Conservation (phyloP, 2,797 vertebrate genomes). For the Champsocephalus gunnari region DNA sequence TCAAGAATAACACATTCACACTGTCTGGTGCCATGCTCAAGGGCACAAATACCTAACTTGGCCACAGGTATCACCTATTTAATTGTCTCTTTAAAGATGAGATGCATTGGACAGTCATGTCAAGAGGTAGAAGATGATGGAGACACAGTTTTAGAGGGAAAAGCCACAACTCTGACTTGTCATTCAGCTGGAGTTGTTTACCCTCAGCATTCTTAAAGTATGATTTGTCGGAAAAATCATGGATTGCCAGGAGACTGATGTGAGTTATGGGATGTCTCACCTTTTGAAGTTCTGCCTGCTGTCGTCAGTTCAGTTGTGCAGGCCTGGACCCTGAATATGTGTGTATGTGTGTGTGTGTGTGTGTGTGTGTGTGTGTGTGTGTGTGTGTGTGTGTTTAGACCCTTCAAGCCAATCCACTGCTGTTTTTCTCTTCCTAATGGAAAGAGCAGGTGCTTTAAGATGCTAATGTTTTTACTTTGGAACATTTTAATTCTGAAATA, state of each 20-base stretch:
- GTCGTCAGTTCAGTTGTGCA: conserved; percentile 75
- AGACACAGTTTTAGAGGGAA: conserved; percentile 31
- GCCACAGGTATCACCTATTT: not conserved
- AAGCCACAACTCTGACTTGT: conserved; percentile 57
- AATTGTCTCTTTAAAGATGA: not conserved
- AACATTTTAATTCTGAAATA: conserved; percentile 41
- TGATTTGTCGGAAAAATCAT: conserved; percentile 80
- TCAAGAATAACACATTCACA: too few species aligned
- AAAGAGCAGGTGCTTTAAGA: conserved; percentile 72
- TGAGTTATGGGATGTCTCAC: conserved; percentile 80
- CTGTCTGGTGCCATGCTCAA: too few species aligned
- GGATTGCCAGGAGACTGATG: conserved; percentile 77
- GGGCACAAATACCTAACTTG: not conserved
- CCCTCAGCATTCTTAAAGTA: conserved; percentile 71
- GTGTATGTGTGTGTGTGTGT: conserved; percentile 31
- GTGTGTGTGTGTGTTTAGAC: conserved; percentile 15
- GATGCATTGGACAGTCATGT: conserved; percentile 22
- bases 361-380: conserved; percentile 18
- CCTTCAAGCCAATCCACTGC: conserved; percentile 52
- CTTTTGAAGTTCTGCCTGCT: conserved; percentile 81
- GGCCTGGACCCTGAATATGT: conserved; percentile 48
- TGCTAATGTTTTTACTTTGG: conserved; percentile 57
- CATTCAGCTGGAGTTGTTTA: conserved; percentile 82
- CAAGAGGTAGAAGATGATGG: conserved; percentile 17
- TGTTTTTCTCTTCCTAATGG: conserved; percentile 75